A percentile compares a stretch with the other conserved stretches of the same genome.
Conservation (phyloP, 2,797 vertebrate species). For the Centropyge bicolor region DNA sequence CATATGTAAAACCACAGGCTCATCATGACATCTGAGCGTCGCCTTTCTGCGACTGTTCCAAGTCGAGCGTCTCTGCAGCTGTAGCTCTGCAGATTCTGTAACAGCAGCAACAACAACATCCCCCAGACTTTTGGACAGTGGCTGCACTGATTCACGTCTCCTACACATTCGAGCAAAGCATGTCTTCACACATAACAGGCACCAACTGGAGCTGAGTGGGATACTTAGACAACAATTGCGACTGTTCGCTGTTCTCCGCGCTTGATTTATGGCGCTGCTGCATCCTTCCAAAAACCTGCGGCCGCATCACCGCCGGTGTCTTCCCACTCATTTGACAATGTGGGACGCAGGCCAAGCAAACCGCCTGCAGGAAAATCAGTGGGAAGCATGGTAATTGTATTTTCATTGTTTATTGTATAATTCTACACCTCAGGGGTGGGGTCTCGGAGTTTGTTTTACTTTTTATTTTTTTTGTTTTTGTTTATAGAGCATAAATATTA, state of each 20-base stretch:
- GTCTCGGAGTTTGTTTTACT: constrained; percentile 51
- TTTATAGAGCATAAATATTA: constrained; percentile 79
- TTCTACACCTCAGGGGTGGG: constrained; percentile 64
- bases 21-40: not conserved
- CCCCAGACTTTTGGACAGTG: constrained; percentile 43
- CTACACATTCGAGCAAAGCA: constrained; percentile 37
- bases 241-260: constrained; percentile 34
- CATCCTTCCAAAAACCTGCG: constrained; percentile 52
- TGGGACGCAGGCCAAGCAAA: constrained; percentile 64
- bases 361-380: constrained; percentile 63
- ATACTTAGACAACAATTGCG: constrained; percentile 46
- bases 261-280: constrained; percentile 55
- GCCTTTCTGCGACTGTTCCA: not conserved
- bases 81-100: not conserved
- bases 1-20: not conserved
- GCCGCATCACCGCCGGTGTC: constrained; percentile 54
- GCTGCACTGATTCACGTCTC: constrained; percentile 43
- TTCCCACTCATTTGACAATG: constrained; percentile 70
- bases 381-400: constrained; percentile 67
- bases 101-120: constrained; percentile 29
- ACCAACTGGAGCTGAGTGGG: constrained; percentile 53
- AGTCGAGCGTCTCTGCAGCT: not conserved
- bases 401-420: constrained; percentile 79
- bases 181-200: constrained; percentile 40
- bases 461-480: constrained; percentile 62